Conservation (phyloP, 1,140 invertebrate species). For the Sinonovacula constricta region DNA sequence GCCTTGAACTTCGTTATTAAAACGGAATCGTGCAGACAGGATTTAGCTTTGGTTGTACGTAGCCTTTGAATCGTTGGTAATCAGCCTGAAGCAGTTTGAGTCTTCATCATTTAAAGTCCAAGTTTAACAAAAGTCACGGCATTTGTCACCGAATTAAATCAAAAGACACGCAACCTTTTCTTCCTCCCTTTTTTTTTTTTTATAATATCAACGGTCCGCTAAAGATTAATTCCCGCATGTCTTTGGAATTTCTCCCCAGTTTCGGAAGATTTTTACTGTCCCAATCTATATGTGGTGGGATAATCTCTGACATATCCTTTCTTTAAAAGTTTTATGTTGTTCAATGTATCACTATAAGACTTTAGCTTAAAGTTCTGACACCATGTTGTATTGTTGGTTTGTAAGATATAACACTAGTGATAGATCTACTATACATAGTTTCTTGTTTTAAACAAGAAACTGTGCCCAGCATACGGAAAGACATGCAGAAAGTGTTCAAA, state of each 20-base stretch:
- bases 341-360: neutral
- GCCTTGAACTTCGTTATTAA: neutral
- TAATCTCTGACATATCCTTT: slow-evolving; percentile 5
- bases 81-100: too few relatives aligned
- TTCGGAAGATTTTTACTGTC: slow-evolving; percentile 37
- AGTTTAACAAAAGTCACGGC: slow-evolving; percentile 36
- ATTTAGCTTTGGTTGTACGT: too few relatives aligned
- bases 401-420: too few relatives aligned
- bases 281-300: slow-evolving; percentile 39
- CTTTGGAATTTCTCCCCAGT: slow-evolving; percentile 44
- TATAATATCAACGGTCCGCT: slow-evolving; percentile 41
- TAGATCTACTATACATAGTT: too few relatives aligned
- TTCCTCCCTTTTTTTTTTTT: slow-evolving; percentile 38
- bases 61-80: too few relatives aligned
- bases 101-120: too few relatives aligned
- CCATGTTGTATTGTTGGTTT: neutral
- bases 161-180: slow-evolving; percentile 33
- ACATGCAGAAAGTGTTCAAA: too few relatives aligned
- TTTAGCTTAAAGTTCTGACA: neutral
- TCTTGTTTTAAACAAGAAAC: too few relatives aligned
- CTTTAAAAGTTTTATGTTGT: neutral
- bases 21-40: neutral
- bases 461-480: too few relatives aligned
- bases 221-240: slow-evolving; percentile 49
- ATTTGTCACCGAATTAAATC: slow-evolving; percentile 46